Evolutionary conservation across 2,888 invertebrate genomes (phyloP).

Genomic region (Ommatoiulus sabulosus): DNA sequence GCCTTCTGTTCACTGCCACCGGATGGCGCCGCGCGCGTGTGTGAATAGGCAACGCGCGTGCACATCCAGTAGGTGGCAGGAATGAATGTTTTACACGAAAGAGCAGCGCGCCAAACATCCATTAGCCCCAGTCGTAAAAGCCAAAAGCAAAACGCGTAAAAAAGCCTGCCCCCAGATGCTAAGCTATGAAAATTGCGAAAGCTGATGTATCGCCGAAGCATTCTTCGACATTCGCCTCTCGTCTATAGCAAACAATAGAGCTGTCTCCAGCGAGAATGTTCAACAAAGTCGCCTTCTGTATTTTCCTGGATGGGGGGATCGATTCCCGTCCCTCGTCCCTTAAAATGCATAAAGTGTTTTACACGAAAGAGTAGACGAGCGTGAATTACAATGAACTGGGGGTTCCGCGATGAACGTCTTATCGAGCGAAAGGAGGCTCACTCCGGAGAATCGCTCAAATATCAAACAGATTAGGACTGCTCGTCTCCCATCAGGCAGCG

Average conservation of each 20-base stretch:
- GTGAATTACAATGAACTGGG: neutral
- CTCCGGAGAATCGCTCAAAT: neutral
- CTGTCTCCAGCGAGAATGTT: neutral
- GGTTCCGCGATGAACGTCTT: neutral
- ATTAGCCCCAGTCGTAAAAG: neutral
- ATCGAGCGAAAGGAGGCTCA: neutral
- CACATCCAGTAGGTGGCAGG: neutral
- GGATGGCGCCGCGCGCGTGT: neutral
- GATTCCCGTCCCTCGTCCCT: neutral
- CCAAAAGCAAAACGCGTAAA: conserved; percentile 26
- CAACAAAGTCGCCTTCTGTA: neutral
- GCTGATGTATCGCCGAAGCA: conserved; percentile 29
- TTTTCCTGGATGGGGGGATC: neutral
- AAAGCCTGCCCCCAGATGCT: conserved; percentile 8
- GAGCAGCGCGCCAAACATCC: conserved; percentile 23
- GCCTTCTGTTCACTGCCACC: neutral
- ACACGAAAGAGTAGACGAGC: neutral
- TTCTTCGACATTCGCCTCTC: neutral
- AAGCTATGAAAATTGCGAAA: neutral
- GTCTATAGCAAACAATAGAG: conserved; percentile 8
- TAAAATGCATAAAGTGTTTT: neutral
- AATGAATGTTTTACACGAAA: conserved; percentile 12
- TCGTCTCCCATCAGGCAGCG: neutral
- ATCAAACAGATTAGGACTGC: neutral
- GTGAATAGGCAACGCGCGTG: neutral